These are phyloP conservation scores for Apomyelois bistriatella DNA, from an alignment of 2,888 invertebrate genomes.

Conservation along the genomic window DNA sequence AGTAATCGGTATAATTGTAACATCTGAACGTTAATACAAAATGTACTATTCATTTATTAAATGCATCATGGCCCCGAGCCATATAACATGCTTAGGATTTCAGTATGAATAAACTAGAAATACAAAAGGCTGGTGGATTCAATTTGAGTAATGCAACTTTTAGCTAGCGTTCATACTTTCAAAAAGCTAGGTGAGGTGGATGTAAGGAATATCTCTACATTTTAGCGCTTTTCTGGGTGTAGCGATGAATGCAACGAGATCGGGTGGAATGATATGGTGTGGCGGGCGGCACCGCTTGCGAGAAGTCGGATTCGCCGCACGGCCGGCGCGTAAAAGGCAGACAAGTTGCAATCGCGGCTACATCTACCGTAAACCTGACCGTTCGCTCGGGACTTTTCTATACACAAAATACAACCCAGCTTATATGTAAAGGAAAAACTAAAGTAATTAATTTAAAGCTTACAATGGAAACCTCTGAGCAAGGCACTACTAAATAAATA, in stretches of 20 bases:
- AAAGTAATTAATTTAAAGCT: conserved; percentile 1
- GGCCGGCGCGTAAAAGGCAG: conserved; percentile 37
- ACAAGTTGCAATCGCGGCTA: conserved; percentile 40
- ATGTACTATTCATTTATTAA: conserved; percentile 11
- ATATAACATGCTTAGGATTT: conserved; percentile 24
- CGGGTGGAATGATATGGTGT: conserved; percentile 59
- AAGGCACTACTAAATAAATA: too few relatives aligned
- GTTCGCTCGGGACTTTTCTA: conserved; percentile 17
- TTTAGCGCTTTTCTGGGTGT: conserved; percentile 58
- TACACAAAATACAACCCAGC: conserved; percentile 3
- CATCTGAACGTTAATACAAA: conserved; percentile 3
- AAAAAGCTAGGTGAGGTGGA: conserved; percentile 62
- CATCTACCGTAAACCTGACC: conserved; percentile 33
- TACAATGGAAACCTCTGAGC: background rate
- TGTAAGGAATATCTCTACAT: conserved; percentile 61
- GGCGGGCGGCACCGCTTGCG: conserved; percentile 34
- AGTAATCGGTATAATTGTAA: conserved; percentile 11
- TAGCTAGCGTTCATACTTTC: conserved; percentile 51
- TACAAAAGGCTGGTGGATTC: conserved; percentile 53
- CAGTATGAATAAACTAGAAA: conserved; percentile 41
- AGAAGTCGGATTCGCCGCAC: conserved; percentile 30
- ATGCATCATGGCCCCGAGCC: conserved; percentile 16
- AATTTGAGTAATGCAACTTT: conserved; percentile 74
- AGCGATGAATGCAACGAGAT: conserved; percentile 71
- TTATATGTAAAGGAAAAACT: background rate